Conservation (phyloP, 2,797 vertebrate genomes). For the Denticeps clupeoides region DNA sequence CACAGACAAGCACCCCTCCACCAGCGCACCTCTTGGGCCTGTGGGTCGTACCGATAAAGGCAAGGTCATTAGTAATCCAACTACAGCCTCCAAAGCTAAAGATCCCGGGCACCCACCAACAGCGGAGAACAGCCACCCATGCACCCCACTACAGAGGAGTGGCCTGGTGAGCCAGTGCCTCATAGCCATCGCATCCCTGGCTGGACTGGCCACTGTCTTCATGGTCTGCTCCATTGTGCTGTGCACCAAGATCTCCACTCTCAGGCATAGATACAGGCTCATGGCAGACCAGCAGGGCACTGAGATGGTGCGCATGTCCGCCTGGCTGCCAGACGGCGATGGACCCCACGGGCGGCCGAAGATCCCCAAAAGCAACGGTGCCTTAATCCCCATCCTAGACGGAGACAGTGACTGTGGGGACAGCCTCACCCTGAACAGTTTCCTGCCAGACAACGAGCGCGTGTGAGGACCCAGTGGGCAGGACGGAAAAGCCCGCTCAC, state of each 20-base stretch:
- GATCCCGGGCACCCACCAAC: no score
- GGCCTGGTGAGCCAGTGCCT: slow-evolving; percentile 53
- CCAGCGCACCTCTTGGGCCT: no score
- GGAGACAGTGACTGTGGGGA: slow-evolving; percentile 58
- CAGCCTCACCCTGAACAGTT: slow-evolving; percentile 78
- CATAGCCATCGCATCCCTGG: slow-evolving; percentile 63
- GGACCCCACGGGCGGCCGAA: slow-evolving; percentile 22
- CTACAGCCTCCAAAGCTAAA: not conserved
- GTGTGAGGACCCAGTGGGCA: not conserved
- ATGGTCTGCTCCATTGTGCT: slow-evolving; percentile 64
- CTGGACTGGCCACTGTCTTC: slow-evolving; percentile 61
- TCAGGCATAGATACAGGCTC: slow-evolving; percentile 28
- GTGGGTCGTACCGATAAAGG: no score
- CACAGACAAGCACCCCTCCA: no score
- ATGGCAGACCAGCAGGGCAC: slow-evolving; percentile 39
- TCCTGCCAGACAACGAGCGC: slow-evolving; percentile 65
- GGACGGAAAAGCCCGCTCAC: no score
- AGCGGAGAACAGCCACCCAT: no score
- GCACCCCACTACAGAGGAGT: not conserved
- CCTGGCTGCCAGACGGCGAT: slow-evolving; percentile 60
- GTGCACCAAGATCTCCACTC: slow-evolving; percentile 57
- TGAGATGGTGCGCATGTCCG: slow-evolving; percentile 81
- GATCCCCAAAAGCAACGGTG: slow-evolving; percentile 33
- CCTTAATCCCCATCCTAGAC: slow-evolving; percentile 35
- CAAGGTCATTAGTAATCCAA: no score